A percentile compares a stretch with the other conserved stretches of the same genome.
These are phyloP conservation scores for Sternarchorhynchus goeldii DNA, from an alignment of 2,797 vertebrate genomes.

Conservation along the genomic window DNA sequence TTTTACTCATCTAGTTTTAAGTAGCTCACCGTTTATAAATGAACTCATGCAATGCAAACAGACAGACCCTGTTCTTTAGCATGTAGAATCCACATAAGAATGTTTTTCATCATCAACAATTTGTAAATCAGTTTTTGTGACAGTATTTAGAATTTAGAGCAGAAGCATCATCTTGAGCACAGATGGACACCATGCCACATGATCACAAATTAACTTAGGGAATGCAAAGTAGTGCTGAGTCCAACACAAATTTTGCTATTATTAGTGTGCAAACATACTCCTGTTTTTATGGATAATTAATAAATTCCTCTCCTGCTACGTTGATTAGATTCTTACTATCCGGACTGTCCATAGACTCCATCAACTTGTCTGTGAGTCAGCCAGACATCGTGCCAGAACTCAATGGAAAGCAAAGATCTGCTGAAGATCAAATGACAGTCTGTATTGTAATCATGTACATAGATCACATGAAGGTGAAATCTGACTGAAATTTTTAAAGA, in stretches of 20 bases:
- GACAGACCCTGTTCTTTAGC: background rate
- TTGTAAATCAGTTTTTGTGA: too few species aligned
- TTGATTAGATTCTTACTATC: background rate
- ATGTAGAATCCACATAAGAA: too few species aligned
- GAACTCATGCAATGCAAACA: background rate
- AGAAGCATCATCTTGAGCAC: background rate
- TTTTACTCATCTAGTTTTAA: too few species aligned
- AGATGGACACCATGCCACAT: background rate
- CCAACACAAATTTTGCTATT: background rate
- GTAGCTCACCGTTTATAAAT: background rate
- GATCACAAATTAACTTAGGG: background rate
- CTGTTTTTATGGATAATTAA: constrained; percentile 2
- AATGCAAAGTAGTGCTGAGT: background rate
- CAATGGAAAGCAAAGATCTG: constrained; percentile 14
- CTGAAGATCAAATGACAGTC: background rate
- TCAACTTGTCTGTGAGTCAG: constrained; percentile 2
- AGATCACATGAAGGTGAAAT: constrained; percentile 5
- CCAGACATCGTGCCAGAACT: background rate
- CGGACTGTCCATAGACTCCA: background rate
- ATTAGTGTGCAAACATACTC: background rate
- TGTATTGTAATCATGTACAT: background rate
- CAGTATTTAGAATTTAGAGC: too few species aligned
- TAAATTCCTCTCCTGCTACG: background rate
- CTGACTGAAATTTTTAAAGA: background rate
- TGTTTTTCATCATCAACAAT: too few species aligned